A percentile compares a stretch with the other conserved stretches of the same genome.
Evolutionary conservation across 2,888 invertebrate species (phyloP).

Genomic region (Brenthis daphne): DNA sequence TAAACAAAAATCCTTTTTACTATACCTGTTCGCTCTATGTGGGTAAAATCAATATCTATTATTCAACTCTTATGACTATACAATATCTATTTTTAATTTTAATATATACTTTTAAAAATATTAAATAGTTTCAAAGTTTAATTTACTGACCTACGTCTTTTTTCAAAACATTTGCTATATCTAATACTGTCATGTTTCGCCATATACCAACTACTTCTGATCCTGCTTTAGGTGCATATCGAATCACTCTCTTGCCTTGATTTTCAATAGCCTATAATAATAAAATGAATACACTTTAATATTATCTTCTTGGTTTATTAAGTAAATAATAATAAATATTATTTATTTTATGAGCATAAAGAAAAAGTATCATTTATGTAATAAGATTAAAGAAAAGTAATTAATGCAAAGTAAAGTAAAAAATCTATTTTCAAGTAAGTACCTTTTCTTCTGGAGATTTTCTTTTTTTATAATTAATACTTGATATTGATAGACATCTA

Average conservation of each 20-base stretch:
- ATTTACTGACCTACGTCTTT: conserved; percentile 83
- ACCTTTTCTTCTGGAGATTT: conserved; percentile 85
- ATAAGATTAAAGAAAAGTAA: neutral
- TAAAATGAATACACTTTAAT: neutral
- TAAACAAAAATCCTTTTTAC: too few relatives aligned
- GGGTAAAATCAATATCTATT: too few relatives aligned
- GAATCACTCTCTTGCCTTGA: conserved; percentile 75
- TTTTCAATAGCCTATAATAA: conserved; percentile 56
- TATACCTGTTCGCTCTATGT: too few relatives aligned
- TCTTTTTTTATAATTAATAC: conserved; percentile 79
- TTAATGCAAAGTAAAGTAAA: neutral
- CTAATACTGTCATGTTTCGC: conserved; percentile 90
- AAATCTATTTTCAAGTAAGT: conserved; percentile 42
- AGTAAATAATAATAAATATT: too few relatives aligned
- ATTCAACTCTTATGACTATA: too few relatives aligned
- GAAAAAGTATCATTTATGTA: neutral
- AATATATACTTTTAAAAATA: too few relatives aligned
- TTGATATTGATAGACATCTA: conserved; percentile 59
- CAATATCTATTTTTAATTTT: too few relatives aligned
- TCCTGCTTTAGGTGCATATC: conserved; percentile 82
- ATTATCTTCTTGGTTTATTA: neutral
- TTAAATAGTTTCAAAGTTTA: neutral
- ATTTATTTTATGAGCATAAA: neutral
- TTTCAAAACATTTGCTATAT: conserved; percentile 85
- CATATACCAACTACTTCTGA: conserved; percentile 86